A percentile compares a stretch with the other conserved stretches of the same genome.
Evolutionary conservation across 2,888 invertebrate genomes (phyloP).

Genomic region (Harpalus rubripes): DNA sequence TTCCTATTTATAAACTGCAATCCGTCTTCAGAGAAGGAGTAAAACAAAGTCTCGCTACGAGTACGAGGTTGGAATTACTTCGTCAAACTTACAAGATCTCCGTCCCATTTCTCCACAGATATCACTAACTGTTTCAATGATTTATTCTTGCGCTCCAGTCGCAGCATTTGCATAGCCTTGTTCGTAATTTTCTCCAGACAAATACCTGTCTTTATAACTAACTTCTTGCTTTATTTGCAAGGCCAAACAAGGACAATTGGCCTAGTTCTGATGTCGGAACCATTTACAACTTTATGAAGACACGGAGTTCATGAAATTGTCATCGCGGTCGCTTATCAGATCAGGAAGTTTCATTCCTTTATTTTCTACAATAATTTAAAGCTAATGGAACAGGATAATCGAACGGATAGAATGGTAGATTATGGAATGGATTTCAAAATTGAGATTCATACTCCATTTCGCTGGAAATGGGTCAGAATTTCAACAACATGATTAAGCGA

Average conservation of each 20-base stretch:
- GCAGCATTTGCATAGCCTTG: conserved; percentile 10
- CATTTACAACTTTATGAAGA: conserved; percentile 21
- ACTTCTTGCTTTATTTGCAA: conserved; percentile 27
- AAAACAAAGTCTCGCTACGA: background rate
- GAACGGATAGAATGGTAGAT: background rate
- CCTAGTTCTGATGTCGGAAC: conserved; percentile 16
- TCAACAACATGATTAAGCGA: too few relatives aligned
- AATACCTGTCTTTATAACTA: conserved; percentile 38
- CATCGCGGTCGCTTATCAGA: conserved; percentile 9
- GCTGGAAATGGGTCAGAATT: background rate
- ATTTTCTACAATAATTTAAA: background rate
- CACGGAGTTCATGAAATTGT: conserved; percentile 21
- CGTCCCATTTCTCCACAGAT: conserved; percentile 2
- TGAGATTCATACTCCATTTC: background rate
- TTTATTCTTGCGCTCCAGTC: background rate
- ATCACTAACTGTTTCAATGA: conserved; percentile 13
- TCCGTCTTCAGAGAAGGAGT: background rate
- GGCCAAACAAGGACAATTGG: conserved; percentile 19
- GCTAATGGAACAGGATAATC: background rate
- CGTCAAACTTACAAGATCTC: conserved; percentile 12
- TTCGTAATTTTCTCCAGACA: conserved; percentile 31
- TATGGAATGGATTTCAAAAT: background rate
- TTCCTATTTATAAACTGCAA: background rate
- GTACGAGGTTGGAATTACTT: background rate
- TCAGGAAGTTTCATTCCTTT: background rate